Base-by-base conservation (phyloP, 2,113 vertebrate species). In the Puffinus mauretanicus region DNA sequence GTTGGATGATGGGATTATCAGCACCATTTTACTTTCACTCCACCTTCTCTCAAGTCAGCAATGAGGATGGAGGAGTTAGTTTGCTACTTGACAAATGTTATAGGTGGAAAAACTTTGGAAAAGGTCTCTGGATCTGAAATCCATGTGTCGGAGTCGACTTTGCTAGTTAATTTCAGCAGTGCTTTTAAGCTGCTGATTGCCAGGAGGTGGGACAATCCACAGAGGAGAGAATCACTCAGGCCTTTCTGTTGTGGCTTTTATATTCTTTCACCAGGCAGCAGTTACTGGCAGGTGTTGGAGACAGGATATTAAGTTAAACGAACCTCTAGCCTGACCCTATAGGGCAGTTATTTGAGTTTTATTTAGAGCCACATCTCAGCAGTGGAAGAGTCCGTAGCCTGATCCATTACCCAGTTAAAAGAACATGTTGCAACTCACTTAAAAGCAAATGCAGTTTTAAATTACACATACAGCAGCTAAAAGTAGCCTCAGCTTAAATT, bases 381-480 rank as follows among this genome's bases (percentile, higher is more conserved):
- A 61, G 46, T 52, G 69, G 72, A 73, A 62, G 54, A 57, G 16
- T 86, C 65, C 8, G 15, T 25, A 93, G 66, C 42, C 86, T 75
- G 65, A 79, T 88, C 82, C 92, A 89, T 83, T 96, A 80, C 67
- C 66, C 57, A 40, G 84, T 94, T 95, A 92, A 96, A 95, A 97
- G 93, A 94, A 92, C 92, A 95, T 40, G 65, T 90, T 94, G 93
- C 87, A 86, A 81, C 93, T 94, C 70, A 82, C 92, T 93, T 94
- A 90, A 97, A 85, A 92, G 80, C 55, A 95, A 96, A 96, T 30
- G n/a, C 86, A 95, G 85, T 92, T 80, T 94, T 93, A 93, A 96
- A 93, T 95, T 94, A 95, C 84, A 69, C 86, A 34, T 65, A 62
- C 29, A 78, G 86, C 69, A 91, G 89, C 95, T 95, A 90, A 90